phyloP scores from a whole-genome alignment of 2,888 invertebrate genomes.

The Thymelicus sylvestris region DNA sequence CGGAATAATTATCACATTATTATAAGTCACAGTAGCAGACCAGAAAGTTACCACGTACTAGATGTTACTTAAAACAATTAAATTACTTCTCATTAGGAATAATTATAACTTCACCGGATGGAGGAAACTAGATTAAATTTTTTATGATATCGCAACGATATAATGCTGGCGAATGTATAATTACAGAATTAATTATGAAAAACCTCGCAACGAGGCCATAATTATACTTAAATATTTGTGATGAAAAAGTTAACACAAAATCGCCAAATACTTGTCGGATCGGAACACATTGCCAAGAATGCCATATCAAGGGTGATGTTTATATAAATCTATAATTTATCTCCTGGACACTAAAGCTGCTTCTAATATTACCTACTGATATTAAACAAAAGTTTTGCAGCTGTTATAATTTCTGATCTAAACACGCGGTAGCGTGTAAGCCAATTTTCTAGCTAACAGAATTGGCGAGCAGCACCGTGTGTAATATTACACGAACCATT shows the following conservation, averaged over 20 bases:
- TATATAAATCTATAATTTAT: no score
- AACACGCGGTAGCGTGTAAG: no score
- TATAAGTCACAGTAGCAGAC: neutral
- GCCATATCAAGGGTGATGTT: no score
- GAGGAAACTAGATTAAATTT: slow-evolving; percentile 24
- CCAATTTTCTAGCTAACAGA: no score
- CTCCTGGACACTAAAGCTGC: no score
- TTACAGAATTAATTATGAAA: slow-evolving; percentile 1
- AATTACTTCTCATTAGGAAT: neutral
- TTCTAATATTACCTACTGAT: no score
- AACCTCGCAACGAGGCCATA: neutral
- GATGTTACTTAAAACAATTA: slow-evolving; percentile 1
- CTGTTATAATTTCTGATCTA: no score
- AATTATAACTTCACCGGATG: slow-evolving; percentile 14
- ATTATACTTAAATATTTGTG: neutral
- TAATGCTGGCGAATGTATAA: neutral
- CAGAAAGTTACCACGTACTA: neutral
- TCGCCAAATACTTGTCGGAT: neutral
- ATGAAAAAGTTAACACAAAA: neutral
- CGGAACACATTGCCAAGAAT: neutral
- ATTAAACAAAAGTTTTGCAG: no score
- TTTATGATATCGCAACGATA: slow-evolving; percentile 21
- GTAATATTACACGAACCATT: no score
- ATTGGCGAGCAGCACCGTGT: no score
- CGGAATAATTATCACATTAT: neutral